Conservation (phyloP, 2,888 invertebrate genomes). For the Lasius fuliginosus region DNA sequence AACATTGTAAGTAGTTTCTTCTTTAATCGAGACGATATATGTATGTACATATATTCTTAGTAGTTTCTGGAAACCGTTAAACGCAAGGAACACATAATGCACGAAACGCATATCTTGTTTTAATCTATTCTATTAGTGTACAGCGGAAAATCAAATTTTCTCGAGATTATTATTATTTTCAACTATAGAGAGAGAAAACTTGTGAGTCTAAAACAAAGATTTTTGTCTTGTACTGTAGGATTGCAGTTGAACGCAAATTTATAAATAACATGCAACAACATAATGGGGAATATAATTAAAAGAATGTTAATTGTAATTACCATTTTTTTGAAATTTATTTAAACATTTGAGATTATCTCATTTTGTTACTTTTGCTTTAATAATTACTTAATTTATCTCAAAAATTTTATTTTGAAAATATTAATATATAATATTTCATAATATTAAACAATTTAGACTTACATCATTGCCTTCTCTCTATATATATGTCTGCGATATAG, state of each 20-base stretch:
- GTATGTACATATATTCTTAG: neutral
- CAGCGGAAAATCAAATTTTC: conserved; percentile 38
- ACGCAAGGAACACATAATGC: conserved; percentile 8
- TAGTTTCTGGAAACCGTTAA: neutral
- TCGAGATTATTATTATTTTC: conserved; percentile 34
- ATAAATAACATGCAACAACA: neutral
- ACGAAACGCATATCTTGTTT: conserved; percentile 3
- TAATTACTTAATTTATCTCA: neutral
- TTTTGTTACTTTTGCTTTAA: neutral
- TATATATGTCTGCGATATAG: neutral
- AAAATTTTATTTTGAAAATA: neutral
- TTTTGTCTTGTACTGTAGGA: neutral
- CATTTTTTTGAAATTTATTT: neutral
- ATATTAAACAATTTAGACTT: neutral
- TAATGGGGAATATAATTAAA: neutral
- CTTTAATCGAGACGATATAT: conserved; percentile 13
- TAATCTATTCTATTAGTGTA: conserved; percentile 19
- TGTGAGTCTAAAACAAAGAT: conserved; percentile 20
- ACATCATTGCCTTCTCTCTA: neutral
- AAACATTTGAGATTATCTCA: neutral
- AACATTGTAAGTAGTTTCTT: neutral
- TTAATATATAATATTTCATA: neutral
- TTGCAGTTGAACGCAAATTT: conserved; percentile 30
- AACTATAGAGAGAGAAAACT: conserved; percentile 49
- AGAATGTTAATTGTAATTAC: neutral